Percentiles rank a stretch among this genome's conserved stretches.
These are phyloP conservation scores for Chaetoderma sp. DNA, from an alignment of 2,888 invertebrate species.

Conservation along the genomic window DNA sequence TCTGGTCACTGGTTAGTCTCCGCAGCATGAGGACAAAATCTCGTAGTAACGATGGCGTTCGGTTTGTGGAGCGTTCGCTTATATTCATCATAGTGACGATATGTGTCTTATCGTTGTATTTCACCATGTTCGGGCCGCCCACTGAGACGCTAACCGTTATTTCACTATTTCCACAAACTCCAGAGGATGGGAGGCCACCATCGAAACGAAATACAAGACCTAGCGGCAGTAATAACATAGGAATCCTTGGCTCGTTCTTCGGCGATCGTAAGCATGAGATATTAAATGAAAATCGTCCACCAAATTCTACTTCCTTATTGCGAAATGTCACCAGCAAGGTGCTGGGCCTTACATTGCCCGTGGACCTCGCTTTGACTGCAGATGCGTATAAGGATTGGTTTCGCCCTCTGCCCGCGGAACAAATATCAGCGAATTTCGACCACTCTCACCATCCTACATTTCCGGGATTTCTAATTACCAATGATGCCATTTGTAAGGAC, in stretches of 20 bases:
- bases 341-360: too few species aligned
- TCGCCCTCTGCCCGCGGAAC: neutral
- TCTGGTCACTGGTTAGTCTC: too few species aligned
- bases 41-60: neutral
- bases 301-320: too few species aligned
- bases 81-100: neutral
- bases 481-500: slow-evolving; percentile 19
- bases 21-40: too few species aligned
- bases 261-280: too few species aligned
- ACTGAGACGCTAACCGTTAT: too few species aligned
- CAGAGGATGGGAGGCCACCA: too few species aligned
- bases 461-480: neutral
- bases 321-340: too few species aligned
- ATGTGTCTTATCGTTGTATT: neutral
- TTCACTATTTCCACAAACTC: too few species aligned
- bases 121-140: neutral
- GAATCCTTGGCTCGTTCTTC: too few species aligned
- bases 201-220: too few species aligned
- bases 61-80: neutral
- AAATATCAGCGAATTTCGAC: neutral
- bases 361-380: neutral
- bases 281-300: too few species aligned
- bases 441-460: neutral
- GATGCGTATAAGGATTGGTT: neutral
- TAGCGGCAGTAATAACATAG: neutral